Evolutionary conservation across 2,113 vertebrate species (phyloP).

Genomic region (Mustela lutreola): DNA sequence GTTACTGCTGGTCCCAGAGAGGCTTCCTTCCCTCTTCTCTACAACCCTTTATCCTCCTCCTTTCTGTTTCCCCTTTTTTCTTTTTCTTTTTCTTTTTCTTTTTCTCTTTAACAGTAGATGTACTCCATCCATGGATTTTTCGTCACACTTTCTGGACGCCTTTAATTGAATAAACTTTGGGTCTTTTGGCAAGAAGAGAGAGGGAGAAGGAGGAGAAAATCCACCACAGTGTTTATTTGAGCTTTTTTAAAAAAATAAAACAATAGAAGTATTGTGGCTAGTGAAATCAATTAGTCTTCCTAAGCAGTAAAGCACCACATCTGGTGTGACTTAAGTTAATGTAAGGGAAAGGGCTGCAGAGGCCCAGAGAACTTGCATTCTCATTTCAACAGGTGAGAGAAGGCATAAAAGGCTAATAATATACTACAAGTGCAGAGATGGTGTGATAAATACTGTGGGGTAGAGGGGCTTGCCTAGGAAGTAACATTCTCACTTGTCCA

Average conservation of each 20-base stretch:
- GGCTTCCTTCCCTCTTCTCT: slow-evolving; percentile 58
- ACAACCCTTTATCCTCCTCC: slow-evolving; percentile 47
- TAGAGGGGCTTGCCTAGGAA: slow-evolving; percentile 81
- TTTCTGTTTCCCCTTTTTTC: background rate
- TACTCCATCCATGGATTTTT: slow-evolving; percentile 84
- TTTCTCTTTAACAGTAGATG: slow-evolving; percentile 77
- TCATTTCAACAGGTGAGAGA: slow-evolving; percentile 94
- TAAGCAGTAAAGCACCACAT: slow-evolving; percentile 92
- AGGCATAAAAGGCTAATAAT: slow-evolving; percentile 89
- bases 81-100: background rate
- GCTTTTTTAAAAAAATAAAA: slow-evolving; percentile 83
- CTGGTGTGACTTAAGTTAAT: slow-evolving; percentile 94
- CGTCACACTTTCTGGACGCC: slow-evolving; percentile 86
- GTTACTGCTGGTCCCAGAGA: slow-evolving; percentile 91
- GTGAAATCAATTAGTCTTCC: slow-evolving; percentile 94
- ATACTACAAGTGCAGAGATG: slow-evolving; percentile 85
- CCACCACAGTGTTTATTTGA: slow-evolving; percentile 89
- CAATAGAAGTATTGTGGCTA: slow-evolving; percentile 92
- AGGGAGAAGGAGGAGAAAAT: slow-evolving; percentile 61
- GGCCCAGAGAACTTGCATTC: slow-evolving; percentile 85
- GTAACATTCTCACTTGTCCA: slow-evolving; percentile 82
- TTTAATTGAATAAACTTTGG: slow-evolving; percentile 90
- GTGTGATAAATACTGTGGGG: slow-evolving; percentile 83
- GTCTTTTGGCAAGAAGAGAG: slow-evolving; percentile 75
- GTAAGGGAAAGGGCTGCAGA: slow-evolving; percentile 86